A percentile compares a stretch with the other conserved stretches of the same genome.
Conservation (phyloP, 2,113 vertebrate genomes). For the Uria aalge region DNA sequence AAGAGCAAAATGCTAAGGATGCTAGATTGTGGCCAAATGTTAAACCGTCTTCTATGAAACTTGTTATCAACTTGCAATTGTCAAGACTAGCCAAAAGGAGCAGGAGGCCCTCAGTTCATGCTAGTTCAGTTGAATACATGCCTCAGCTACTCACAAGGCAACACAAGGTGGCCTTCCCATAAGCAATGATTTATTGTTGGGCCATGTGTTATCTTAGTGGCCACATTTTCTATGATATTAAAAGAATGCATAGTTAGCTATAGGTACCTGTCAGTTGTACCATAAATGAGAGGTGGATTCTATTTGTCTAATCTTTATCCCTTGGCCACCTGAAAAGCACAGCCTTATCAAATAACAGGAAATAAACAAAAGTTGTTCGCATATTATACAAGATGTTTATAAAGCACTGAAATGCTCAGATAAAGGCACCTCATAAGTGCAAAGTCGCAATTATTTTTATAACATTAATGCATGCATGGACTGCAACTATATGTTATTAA, state of each 20-base stretch:
- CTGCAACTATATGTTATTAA: not conserved
- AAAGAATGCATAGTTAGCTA: not conserved
- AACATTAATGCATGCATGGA: not conserved
- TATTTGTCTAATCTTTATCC: not conserved
- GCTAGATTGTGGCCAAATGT: not conserved
- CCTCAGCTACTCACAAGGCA: not conserved
- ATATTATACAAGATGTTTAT: not conserved
- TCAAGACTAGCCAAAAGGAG: not conserved
- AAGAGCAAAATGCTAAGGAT: not conserved
- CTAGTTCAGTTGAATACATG: not conserved
- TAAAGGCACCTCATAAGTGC: constrained; percentile 10
- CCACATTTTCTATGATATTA: not conserved
- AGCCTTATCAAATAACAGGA: not conserved
- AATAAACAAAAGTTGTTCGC: not conserved
- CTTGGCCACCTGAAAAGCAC: not conserved
- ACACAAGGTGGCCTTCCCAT: not conserved
- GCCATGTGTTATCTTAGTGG: not conserved
- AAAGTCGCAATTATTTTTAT: constrained; percentile 20
- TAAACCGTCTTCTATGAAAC: not conserved
- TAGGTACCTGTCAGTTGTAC: not conserved
- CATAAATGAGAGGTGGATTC: not conserved
- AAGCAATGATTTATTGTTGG: not conserved
- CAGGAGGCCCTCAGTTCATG: not conserved
- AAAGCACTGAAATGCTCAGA: constrained; percentile 6
- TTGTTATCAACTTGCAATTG: not conserved